Evolutionary conservation across 2,797 vertebrate genomes (phyloP), one percentile per base, ranked within the genome.

Genomic region (Sparus aurata): DNA sequence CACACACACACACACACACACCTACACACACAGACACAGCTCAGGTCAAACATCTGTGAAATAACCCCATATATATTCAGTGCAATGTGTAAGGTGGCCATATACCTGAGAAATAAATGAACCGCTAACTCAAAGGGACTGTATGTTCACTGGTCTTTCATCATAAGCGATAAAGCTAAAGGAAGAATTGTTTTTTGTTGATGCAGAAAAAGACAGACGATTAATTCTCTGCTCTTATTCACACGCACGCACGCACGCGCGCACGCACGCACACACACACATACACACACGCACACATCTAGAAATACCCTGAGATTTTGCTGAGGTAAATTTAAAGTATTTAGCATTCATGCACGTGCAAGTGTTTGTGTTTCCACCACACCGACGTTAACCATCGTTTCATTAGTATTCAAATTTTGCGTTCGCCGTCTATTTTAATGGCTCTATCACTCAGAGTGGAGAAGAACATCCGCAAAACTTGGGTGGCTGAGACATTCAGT

Each of bases 41-140:
- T 22, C 27, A 54, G 71, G 34, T 68, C 80, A 77, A 78, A 75
- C 22, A 74, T 73, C 64, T 85, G 71, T 77, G 75, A 82, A 82
- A 85, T 72, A 76, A 16, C 46, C 59, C 53, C 59, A 67, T 73
- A 76, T 75, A 79, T 81, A 82, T 75, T 74, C 74, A 67, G 68
- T 18, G 59, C 77, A 69, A 72, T 78, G 77, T 61, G 76, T 65
- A 60, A 60, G 49, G 53, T 76, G 71, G 17, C 27, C 38, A 16
- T 59, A 69, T 9, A 81, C 30, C 54, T 69, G 70, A 58, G 64
- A 83, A 88, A 89, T 79, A 77, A 92, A 87, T 83, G 68, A 84
- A 62, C n/a, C 25, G 2, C 81, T 85, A 73, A 79, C 60, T 86
- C 75, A 64, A 54, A 83, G 30, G 34, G 20, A 30, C 27, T 12